Conservation (phyloP, 2,888 invertebrate species). For the Dromius quadrimaculatus region DNA sequence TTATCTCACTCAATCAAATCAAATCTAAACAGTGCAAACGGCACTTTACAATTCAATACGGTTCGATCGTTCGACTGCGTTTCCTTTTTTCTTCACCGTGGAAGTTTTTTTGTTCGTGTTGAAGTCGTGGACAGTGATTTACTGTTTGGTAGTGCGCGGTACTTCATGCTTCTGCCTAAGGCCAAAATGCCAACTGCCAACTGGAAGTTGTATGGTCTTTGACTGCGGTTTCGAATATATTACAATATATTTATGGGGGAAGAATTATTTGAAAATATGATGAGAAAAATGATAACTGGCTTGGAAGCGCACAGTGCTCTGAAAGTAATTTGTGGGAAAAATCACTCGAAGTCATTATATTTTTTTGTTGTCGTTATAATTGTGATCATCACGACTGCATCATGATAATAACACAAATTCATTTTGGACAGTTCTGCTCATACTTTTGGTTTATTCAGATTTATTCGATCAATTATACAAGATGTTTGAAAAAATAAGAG, state of each 20-base stretch:
- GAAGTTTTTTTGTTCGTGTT: slow-evolving; percentile 14
- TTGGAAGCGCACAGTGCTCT: slow-evolving; percentile 2
- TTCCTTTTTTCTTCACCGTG: slow-evolving; percentile 5
- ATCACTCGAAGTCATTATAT: not conserved
- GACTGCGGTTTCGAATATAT: slow-evolving; percentile 34
- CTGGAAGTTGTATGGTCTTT: slow-evolving; percentile 19
- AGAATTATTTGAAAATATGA: slow-evolving; percentile 37
- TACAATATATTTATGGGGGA: slow-evolving; percentile 28
- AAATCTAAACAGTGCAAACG: slow-evolving; percentile 59
- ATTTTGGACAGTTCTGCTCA: no score
- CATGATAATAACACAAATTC: no score
- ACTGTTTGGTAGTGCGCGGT: slow-evolving; percentile 28
- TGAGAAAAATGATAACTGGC: slow-evolving; percentile 33
- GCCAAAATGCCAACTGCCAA: slow-evolving; percentile 24
- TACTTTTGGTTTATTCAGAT: no score
- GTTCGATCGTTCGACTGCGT: slow-evolving; percentile 1
- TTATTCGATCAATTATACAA: no score
- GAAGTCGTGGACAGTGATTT: slow-evolving; percentile 38
- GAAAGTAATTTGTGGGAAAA: slow-evolving; percentile 27
- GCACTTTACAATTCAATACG: slow-evolving; percentile 61
- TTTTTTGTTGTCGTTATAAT: no score
- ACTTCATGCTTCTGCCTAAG: not conserved
- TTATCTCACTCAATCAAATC: slow-evolving; percentile 57
- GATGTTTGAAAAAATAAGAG: no score
- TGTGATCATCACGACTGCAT: not conserved